Evolutionary conservation across 2,113 vertebrate genomes (phyloP).

Genomic region (Serilophus lunatus): DNA sequence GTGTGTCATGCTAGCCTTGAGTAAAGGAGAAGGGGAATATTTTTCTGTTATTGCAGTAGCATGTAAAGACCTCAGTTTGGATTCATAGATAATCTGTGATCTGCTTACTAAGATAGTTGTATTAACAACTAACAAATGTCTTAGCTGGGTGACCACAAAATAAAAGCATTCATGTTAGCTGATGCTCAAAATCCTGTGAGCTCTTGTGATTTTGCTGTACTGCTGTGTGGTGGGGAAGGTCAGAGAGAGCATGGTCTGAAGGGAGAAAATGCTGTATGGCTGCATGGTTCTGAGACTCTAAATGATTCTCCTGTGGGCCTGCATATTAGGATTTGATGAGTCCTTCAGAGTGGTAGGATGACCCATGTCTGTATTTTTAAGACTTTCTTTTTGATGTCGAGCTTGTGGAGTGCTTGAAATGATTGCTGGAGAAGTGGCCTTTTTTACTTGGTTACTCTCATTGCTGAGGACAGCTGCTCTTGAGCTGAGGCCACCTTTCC

Average conservation of each 20-base stretch:
- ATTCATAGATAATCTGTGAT: not conserved
- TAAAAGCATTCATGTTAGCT: not conserved
- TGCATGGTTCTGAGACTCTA: not conserved
- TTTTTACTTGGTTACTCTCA: not conserved
- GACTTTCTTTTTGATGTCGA: not conserved
- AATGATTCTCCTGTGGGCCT: not conserved
- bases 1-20: not conserved
- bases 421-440: not conserved
- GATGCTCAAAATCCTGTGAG: not conserved
- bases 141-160: not conserved
- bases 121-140: rapidly evolving
- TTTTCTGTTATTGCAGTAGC: not conserved
- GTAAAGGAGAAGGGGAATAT: not conserved
- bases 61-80: not conserved
- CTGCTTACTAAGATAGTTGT: not conserved
- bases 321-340: not conserved
- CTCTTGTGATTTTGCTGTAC: not conserved
- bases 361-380: not conserved
- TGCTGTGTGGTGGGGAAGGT: not conserved
- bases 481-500: not conserved
- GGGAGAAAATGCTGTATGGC: not conserved
- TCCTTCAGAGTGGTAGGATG: not conserved
- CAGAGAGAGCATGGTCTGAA: not conserved
- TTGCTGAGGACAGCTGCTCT: not conserved
- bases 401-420: not conserved